Evolutionary conservation across 1,140 invertebrate genomes (phyloP).

Genomic region (Gryllus bimaculatus): DNA sequence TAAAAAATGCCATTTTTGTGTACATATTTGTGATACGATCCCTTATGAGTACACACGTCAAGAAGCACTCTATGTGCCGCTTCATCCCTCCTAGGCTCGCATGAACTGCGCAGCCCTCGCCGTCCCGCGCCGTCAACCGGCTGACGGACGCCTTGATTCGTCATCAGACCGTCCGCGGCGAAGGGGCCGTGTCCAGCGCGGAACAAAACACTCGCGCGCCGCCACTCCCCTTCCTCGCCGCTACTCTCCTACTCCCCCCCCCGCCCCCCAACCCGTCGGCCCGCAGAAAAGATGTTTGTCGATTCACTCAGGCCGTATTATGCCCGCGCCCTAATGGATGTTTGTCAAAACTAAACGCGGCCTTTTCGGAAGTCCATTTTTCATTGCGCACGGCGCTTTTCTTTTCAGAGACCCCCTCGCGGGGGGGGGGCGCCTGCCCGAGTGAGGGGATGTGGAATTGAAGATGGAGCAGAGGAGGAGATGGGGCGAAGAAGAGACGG

Average conservation of each 20-base stretch:
- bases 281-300: not conserved
- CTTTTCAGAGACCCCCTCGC: not conserved
- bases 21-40: no score
- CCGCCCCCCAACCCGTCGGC: no score
- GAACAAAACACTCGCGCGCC: not conserved
- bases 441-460: not conserved
- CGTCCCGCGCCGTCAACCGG: not conserved
- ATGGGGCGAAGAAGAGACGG: no score
- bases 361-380: conserved; percentile 1
- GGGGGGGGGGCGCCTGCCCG: no score
- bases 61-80: no score
- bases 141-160: not conserved
- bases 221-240: not conserved
- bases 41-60: no score
- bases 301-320: not conserved
- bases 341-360: conserved; percentile 4
- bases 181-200: not conserved
- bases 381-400: not conserved
- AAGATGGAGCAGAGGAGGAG: not conserved
- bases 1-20: no score
- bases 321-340: conserved; percentile 2
- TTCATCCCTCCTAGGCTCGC: no score
- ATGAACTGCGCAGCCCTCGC: no score
- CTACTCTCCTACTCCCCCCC: no score
- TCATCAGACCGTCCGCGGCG: not conserved